Base-by-base conservation (phyloP, 2,797 vertebrate genomes). In the Miichthys miiuy region DNA sequence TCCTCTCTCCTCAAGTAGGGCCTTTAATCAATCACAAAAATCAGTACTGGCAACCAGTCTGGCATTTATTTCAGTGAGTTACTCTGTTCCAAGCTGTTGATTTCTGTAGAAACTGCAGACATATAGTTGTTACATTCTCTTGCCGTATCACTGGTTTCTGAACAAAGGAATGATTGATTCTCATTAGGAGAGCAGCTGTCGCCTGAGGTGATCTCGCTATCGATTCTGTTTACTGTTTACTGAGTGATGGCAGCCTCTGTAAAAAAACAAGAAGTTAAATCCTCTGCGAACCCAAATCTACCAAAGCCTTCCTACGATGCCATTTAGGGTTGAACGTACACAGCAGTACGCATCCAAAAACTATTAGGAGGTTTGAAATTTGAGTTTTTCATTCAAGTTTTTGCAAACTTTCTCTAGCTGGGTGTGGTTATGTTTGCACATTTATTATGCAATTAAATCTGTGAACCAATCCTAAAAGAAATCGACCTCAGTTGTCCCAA, bases 1-100 rank as follows among this genome's bases (percentile, higher is more conserved):
- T 81, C 80, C 55, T 68, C 66, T 60, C 27, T 81, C 41, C 60
- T 77, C 78, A 69, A 54, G 51, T 20, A 18, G 2, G 41, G 50
- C 77, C 82, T 90, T 88, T 91, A 88, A 91, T 90, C 89, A 91
- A 86, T 91, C 90, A 87, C 66, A 60, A 1, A 58, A 75, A 89
- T 89, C 81, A 61, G 86, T 77, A 11, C 60, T 54, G 79, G 81
- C 86, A 82, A 72, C 81, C 77, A 21, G 74, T 34, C 77, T 56
- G 78, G 65, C 69, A 77, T 91, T 89, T 80, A 83, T 79, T 88
- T 77, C 65, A 64, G 14, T 23, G 50, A 64, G 85, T 86, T 78
- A 34, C 68, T 83, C 23, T 55, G 68, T 78, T 81, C 56, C 75
- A 54, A 61, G 79, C 70, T 55, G 75, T 67, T 79, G 74, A 62